Evolutionary conservation across 2,797 vertebrate genomes (phyloP).

Genomic region (Columba guinea): DNA sequence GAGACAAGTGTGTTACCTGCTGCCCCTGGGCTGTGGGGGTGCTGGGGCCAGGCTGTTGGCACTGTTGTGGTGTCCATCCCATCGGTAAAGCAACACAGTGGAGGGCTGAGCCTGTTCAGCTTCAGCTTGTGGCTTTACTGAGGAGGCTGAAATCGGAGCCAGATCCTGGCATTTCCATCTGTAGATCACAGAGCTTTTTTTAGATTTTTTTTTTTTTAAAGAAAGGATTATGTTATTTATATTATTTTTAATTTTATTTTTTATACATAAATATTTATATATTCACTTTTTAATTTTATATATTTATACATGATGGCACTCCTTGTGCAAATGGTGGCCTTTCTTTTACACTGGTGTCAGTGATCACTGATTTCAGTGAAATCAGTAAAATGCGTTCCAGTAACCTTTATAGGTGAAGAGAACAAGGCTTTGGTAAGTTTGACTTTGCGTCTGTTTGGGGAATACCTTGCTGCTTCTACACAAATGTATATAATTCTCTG

Average conservation of each 20-base stretch:
- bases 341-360: background rate
- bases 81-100: rapidly evolving
- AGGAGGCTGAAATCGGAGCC: background rate
- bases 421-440: background rate
- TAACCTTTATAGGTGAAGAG: background rate
- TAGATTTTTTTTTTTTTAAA: too few relatives aligned
- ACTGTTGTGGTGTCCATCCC: background rate
- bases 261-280: background rate
- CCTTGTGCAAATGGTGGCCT: background rate
- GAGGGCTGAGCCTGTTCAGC: background rate
- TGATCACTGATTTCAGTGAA: background rate
- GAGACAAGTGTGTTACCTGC: background rate
- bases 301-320: background rate
- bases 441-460: background rate
- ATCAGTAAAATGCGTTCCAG: background rate
- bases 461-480: background rate
- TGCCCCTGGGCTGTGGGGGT: background rate
- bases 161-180: background rate
- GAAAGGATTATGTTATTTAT: background rate
- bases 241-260: background rate
- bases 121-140: background rate
- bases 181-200: background rate
- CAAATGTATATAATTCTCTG: background rate
- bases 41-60: background rate
- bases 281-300: background rate